Conservation (phyloP, 2,888 invertebrate genomes). For the Alcis repandata region DNA sequence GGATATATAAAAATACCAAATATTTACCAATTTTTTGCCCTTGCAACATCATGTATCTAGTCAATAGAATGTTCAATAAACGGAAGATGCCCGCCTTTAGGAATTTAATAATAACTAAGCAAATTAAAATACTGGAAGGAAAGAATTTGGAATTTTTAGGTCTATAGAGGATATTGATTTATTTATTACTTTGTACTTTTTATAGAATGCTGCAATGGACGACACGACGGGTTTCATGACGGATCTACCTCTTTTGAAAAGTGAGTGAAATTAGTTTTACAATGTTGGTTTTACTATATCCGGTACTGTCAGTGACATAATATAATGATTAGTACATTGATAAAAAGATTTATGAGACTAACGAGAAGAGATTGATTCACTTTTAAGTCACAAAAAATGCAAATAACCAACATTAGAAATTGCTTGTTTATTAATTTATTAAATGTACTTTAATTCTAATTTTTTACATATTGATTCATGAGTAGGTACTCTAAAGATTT, state of each 20-base stretch:
- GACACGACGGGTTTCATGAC: conserved; percentile 96
- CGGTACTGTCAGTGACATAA: no score
- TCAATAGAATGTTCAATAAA: conserved; percentile 44
- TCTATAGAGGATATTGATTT: conserved; percentile 23
- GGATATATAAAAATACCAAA: conserved; percentile 42
- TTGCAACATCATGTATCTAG: conserved; percentile 47
- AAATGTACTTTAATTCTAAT: no score
- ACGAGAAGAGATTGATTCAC: no score
- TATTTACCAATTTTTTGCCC: conserved; percentile 45
- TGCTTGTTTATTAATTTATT: no score
- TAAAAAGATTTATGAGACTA: no score
- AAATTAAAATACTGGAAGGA: conserved; percentile 49
- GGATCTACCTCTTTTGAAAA: conserved; percentile 95
- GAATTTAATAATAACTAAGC: conserved; percentile 50
- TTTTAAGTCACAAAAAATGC: no score
- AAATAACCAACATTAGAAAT: no score
- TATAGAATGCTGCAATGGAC: conserved; percentile 93
- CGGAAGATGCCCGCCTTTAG: conserved; percentile 44
- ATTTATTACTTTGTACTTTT: conserved; percentile 56
- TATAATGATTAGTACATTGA: no score
- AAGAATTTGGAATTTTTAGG: conserved; percentile 43
- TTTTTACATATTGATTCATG: no score
- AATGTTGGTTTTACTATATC: no score
- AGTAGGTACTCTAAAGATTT: no score
- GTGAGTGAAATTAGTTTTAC: conserved; percentile 86